A percentile compares a stretch with the other conserved stretches of the same genome.
These are phyloP conservation scores for Philonicus albiceps DNA, from an alignment of 2,888 invertebrate species.

Conservation along the genomic window DNA sequence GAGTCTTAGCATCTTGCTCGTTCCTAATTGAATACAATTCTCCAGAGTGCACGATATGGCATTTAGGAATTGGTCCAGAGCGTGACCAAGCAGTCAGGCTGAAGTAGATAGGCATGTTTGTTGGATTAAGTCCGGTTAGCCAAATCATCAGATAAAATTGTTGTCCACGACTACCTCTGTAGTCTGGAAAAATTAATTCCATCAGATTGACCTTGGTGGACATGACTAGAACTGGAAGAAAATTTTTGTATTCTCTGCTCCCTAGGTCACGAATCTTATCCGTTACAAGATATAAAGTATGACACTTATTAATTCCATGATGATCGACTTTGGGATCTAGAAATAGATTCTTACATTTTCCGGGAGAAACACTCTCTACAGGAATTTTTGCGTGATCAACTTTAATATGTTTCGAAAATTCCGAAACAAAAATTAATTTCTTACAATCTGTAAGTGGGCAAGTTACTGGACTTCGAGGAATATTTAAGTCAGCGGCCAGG, in stretches of 20 bases:
- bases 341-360: constrained; percentile 56
- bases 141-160: constrained; percentile 54
- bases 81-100: constrained; percentile 55
- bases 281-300: constrained; percentile 55
- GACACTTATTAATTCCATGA: constrained; percentile 53
- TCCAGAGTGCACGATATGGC: constrained; percentile 55
- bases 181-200: constrained; percentile 46
- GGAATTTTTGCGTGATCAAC: constrained; percentile 55
- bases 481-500: constrained; percentile 46
- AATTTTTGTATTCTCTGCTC: constrained; percentile 52
- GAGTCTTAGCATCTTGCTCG: constrained; percentile 49
- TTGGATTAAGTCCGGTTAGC: constrained; percentile 55
- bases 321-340: constrained; percentile 53
- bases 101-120: constrained; percentile 51
- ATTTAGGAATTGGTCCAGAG: constrained; percentile 48
- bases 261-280: constrained; percentile 55
- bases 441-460: constrained; percentile 56
- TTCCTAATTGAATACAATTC: constrained; percentile 55
- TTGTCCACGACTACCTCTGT: not conserved
- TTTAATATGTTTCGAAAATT: constrained; percentile 56
- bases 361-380: constrained; percentile 55
- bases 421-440: constrained; percentile 54
- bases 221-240: constrained; percentile 58
- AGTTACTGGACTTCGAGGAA: constrained; percentile 53
- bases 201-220: constrained; percentile 52